Evolutionary conservation across 1,140 invertebrate species (phyloP), one percentile per base, ranked within the genome.

Genomic region (Bombus huntii): DNA sequence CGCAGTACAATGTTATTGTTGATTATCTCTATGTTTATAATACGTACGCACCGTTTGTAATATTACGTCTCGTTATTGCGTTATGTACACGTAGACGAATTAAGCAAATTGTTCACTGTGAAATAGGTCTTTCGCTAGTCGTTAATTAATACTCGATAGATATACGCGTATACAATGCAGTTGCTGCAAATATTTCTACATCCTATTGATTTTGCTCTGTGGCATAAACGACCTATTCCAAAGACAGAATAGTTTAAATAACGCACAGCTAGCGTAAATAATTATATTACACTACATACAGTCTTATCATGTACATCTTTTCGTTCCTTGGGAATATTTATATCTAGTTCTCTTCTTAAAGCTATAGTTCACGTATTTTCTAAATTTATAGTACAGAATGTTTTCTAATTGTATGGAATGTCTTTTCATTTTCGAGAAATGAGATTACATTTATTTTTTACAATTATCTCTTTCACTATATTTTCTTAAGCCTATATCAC

Each of bases 21-120:
- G 80, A 82, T 82, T 74, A 82, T 82, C 34, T 62, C 53, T 18
- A 31, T 82, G 80, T 82, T 74, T 74, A 34, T 74, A 72, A 72
- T 81, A 72, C 68, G 34, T 44, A 34, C 9, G 18, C 47, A 73
- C 37, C 22, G 53, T 74, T 62, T 44, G 70, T 62, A 74, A 74
- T 74, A 82, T 82, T 59, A 81, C 72, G 72, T 81, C 53, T 44
- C 53, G 53, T 81, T 81, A 81, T 22, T 28, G 9, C 71, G 53
- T 59, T 62, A 47, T 22, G 70, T 62, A 34, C 68, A 62, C 57
- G 68, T 59, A 72, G 68, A 34, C 12, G 68, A 53, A 42, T 81
- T 81, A 81, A 72, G 37, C 42, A 28, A 81, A 72, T n/a, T 42
- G 79, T 53, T 42, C 13, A 10, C 37, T 31, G 47, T 28, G 37